Conservation (phyloP, 2,797 vertebrate species). For the Enteromius trimaculatus region DNA sequence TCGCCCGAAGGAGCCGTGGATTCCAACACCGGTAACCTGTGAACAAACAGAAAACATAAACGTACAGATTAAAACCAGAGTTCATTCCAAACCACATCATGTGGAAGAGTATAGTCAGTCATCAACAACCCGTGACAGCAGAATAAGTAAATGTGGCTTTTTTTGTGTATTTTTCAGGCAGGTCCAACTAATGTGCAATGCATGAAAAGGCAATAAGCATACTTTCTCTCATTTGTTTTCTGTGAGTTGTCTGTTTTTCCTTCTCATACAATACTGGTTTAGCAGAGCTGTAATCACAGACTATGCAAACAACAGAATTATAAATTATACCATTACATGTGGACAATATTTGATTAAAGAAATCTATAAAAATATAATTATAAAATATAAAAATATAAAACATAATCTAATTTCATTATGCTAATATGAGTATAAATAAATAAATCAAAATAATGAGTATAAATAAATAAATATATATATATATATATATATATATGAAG, state of each 20-base stretch:
- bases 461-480: too few species aligned
- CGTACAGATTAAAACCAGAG: background rate
- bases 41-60: background rate
- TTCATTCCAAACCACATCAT: background rate
- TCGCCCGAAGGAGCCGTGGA: constrained; percentile 86
- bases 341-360: too few species aligned
- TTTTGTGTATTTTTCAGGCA: background rate
- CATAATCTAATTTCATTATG: too few species aligned
- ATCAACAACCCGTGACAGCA: background rate
- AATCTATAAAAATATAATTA: too few species aligned
- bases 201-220: background rate
- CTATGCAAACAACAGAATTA: background rate
- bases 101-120: background rate
- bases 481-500: too few species aligned
- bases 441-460: too few species aligned
- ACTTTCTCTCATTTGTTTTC: background rate
- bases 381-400: too few species aligned
- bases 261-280: background rate
- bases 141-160: too few species aligned
- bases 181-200: background rate
- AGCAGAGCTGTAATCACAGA: background rate
- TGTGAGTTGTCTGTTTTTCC: background rate
- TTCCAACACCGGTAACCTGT: constrained; percentile 93
- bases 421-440: too few species aligned
- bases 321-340: too few species aligned